A percentile compares a stretch with the other conserved stretches of the same genome.
Evolutionary conservation across 2,797 vertebrate genomes (phyloP).

Genomic region (Tapirus indicus): DNA sequence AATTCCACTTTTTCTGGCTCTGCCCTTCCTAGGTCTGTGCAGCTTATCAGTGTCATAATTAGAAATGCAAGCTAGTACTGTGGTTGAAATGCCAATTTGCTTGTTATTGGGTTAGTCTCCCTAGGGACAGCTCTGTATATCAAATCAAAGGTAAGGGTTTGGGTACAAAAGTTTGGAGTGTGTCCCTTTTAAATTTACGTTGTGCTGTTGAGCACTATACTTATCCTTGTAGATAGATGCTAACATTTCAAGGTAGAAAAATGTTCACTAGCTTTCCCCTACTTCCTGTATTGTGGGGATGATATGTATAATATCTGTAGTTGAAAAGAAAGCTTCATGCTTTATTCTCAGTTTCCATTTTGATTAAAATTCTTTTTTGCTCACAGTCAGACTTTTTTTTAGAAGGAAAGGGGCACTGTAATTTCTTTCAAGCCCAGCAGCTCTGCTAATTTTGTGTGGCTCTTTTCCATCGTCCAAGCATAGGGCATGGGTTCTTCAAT

Average conservation of each 20-base stretch:
- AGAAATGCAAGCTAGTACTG: slow-evolving; percentile 53
- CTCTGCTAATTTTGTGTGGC: slow-evolving; percentile 71
- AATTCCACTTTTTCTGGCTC: slow-evolving; percentile 48
- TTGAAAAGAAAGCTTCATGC: slow-evolving; percentile 46
- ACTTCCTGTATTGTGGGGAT: neutral
- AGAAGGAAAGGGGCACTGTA: slow-evolving; percentile 10
- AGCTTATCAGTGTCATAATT: slow-evolving; percentile 48
- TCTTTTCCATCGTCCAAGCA: slow-evolving; percentile 24
- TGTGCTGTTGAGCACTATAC: neutral
- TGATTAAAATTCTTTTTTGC: slow-evolving; percentile 71
- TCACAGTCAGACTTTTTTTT: slow-evolving; percentile 35
- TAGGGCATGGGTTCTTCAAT: slow-evolving; percentile 70
- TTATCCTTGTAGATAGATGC: neutral
- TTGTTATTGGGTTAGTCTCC: slow-evolving; percentile 47
- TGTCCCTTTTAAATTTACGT: slow-evolving; percentile 51
- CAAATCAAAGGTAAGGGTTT: neutral
- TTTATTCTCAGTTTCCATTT: slow-evolving; percentile 71
- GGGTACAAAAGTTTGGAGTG: neutral
- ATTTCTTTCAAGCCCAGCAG: slow-evolving; percentile 62
- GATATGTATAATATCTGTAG: neutral
- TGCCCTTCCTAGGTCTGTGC: neutral
- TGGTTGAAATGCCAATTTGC: slow-evolving; percentile 15
- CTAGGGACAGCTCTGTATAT: slow-evolving; percentile 13
- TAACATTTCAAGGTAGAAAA: slow-evolving; percentile 48
- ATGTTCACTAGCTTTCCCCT: neutral